phyloP scores from a whole-genome alignment of 30 jellyfish, hydroid and myxozoan species.

The Hydractinia symbiolongicarpus region DNA sequence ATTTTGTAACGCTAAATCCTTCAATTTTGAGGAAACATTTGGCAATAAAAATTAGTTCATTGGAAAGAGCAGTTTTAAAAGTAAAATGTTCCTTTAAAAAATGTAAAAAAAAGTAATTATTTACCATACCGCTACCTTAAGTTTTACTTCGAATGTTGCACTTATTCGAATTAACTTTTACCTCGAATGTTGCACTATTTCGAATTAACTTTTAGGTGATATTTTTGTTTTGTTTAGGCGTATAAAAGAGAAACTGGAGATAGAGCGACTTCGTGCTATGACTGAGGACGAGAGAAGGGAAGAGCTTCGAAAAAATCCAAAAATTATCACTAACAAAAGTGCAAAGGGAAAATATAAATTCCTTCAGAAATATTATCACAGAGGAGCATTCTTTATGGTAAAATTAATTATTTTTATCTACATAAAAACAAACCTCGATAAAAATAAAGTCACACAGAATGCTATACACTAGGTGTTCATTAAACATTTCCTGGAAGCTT shows the following conservation, averaged over 20 bases:
- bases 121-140: no score
- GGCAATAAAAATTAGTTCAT: no score
- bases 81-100: no score
- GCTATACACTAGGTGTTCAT: no score
- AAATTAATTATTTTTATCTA: neutral
- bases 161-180: no score
- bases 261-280: slow-evolving; percentile 71
- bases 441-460: no score
- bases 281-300: slow-evolving; percentile 93
- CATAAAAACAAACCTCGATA: neutral
- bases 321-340: slow-evolving; percentile 75
- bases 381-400: slow-evolving; percentile 98
- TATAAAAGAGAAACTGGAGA: slow-evolving; percentile 69
- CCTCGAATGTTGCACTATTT: neutral
- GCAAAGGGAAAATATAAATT: slow-evolving; percentile 92
- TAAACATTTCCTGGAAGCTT: no score
- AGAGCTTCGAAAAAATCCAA: slow-evolving; percentile 74
- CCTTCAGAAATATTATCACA: slow-evolving; percentile 94
- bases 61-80: no score
- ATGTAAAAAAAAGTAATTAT: no score
- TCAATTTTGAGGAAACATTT: no score
- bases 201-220: neutral
- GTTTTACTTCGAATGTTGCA: no score
- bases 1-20: no score
- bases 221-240: slow-evolving; percentile 38